Evolutionary conservation across 2,113 vertebrate species (phyloP).

Genomic region (Lipotes vexillifer): DNA sequence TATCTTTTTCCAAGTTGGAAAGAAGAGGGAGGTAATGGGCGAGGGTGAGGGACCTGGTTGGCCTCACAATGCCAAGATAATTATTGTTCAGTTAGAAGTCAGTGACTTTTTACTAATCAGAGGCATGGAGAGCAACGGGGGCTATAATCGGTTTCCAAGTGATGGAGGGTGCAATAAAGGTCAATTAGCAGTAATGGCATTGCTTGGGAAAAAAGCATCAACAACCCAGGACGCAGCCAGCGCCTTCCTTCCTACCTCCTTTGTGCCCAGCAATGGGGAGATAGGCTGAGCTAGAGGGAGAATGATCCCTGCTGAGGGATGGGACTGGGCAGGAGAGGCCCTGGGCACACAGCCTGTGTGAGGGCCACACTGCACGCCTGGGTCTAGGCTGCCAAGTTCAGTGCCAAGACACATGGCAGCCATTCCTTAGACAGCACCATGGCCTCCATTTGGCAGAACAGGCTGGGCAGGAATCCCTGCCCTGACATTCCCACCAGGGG

Average conservation of each 20-base stretch:
- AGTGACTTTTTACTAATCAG: slow-evolving; percentile 54
- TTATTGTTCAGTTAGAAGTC: slow-evolving; percentile 56
- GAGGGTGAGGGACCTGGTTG: neutral
- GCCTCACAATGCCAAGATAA: slow-evolving; percentile 21
- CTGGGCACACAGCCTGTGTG: neutral
- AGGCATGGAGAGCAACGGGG: slow-evolving; percentile 41
- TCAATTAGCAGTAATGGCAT: slow-evolving; percentile 46
- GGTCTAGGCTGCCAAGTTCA: neutral
- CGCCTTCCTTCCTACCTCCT: neutral
- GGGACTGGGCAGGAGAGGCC: neutral
- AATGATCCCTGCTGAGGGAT: neutral
- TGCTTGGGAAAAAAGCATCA: neutral
- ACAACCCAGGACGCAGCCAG: neutral
- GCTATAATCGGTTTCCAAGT: slow-evolving; percentile 54
- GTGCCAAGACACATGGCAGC: neutral
- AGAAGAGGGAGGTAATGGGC: slow-evolving; percentile 14
- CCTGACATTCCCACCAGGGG: neutral
- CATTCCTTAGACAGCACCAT: neutral
- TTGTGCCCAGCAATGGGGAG: neutral
- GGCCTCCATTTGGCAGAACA: neutral
- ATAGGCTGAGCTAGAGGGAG: neutral
- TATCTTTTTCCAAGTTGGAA: slow-evolving; percentile 36
- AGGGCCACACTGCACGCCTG: neutral
- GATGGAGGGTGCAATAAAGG: slow-evolving; percentile 41
- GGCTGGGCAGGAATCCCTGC: neutral